Percentiles rank a stretch among this genome's conserved stretches.
phyloP scores from a whole-genome alignment of 2,113 vertebrate genomes.

The Corythornis vintsioides region DNA sequence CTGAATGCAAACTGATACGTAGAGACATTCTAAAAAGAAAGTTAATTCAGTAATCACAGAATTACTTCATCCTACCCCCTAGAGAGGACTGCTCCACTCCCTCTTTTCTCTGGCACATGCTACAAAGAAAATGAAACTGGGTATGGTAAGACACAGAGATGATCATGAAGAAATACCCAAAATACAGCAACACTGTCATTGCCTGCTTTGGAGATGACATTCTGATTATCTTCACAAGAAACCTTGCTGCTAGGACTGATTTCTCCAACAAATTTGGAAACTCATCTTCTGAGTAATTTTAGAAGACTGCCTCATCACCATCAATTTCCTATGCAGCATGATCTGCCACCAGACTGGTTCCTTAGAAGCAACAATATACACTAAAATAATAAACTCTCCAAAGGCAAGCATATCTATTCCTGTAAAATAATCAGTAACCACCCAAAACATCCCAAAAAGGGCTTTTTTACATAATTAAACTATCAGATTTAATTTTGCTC shows the following conservation, averaged over 20 bases:
- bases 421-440: not conserved
- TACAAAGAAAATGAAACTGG: not conserved
- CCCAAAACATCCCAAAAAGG: not conserved
- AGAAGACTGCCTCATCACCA: not conserved
- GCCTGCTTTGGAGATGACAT: not conserved
- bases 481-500: not conserved
- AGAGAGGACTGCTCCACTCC: fast-evolving
- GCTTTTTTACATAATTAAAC: not conserved
- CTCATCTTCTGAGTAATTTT: not conserved
- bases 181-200: not conserved
- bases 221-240: not conserved
- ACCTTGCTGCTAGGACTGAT: not conserved
- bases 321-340: not conserved
- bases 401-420: not conserved
- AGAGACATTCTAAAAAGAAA: not conserved
- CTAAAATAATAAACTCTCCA: not conserved
- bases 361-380: not conserved
- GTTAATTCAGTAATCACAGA: not conserved
- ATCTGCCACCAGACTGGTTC: not conserved
- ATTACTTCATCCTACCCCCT: not conserved
- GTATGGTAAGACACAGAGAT: not conserved
- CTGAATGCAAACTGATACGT: not conserved
- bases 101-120: not conserved
- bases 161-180: not conserved
- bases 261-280: not conserved